Base-by-base conservation (phyloP, 2,113 vertebrate genomes). In the Mustelus asterias region DNA sequence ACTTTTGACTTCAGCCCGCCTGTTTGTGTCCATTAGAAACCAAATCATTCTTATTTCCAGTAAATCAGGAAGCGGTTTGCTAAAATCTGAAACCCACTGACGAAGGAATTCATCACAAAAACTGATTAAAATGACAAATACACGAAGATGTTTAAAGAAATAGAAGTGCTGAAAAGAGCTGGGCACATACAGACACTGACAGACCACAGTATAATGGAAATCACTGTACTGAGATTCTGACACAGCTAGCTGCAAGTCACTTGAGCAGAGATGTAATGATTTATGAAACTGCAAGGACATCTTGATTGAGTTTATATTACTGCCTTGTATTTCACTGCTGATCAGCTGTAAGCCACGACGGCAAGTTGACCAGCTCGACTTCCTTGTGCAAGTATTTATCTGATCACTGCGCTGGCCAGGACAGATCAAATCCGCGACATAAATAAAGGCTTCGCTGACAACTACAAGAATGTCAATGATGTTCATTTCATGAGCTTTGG, bases 301-400 rank as follows among this genome's bases (percentile, higher is more conserved):
- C 44, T 70, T n/a, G 11, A 95, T 95, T 95, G n/a, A 72, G 63
- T 65, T 93, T 22, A 93, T 65, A 76, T 76, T 76, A 76, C 44
- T 95, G 41, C 69, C 44, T 72, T 95, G 94, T 70, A 44, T 44
- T 72, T 95, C 93, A 95, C 44, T 72, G 69, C 94, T 14, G 16
- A 41, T 54, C 65, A 95, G n/a, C 67, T 33, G 58, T 33, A 44
- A 69, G 67, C 41, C 54, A 72, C 24, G 13, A 54, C 44, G 41
- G 67, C 65, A 72, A 54, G 41, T 95, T 95, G 70, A 18, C 94
- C 37, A 48, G 93, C 48, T 24, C 33, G 37, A 41, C 65, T 70
- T 26, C n/a, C 7, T 90, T 72, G 67, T 44, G 93, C 65, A 67
- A 70, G 41, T 67, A 94, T 94, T 90, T 90, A 90, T 90, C 88